Evolutionary conservation across 2,797 vertebrate species (phyloP).

Genomic region (Micropoecilia bifurca): DNA sequence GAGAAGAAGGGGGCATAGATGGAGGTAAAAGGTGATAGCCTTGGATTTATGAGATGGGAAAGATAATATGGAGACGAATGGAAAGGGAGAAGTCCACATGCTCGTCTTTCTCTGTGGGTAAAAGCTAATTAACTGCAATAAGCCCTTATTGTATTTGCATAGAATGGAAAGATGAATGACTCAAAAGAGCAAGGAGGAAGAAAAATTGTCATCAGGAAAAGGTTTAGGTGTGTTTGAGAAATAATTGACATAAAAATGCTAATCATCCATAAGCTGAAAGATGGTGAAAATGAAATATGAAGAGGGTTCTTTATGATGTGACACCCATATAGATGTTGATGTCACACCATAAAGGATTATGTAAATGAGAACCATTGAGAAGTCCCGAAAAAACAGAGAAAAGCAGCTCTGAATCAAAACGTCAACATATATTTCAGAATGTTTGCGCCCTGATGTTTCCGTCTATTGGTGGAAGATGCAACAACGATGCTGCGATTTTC

Average conservation of each 20-base stretch:
- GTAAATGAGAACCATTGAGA: background rate
- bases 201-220: constrained; percentile 11
- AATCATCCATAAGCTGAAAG: background rate
- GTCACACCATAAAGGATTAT: background rate
- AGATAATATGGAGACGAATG: constrained; percentile 22
- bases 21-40: constrained; percentile 56
- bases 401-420: background rate
- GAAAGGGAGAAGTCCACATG: constrained; percentile 6
- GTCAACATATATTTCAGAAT: background rate
- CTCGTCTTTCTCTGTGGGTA: constrained; percentile 23
- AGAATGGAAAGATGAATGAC: background rate
- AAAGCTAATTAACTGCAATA: constrained; percentile 49
- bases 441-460: background rate
- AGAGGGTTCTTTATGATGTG: background rate
- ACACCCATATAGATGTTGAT: background rate
- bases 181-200: constrained; percentile 11
- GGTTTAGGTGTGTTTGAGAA: background rate
- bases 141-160: constrained; percentile 32
- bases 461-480: background rate
- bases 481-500: background rate
- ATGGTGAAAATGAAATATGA: background rate
- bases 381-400: background rate
- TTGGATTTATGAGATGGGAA: constrained; percentile 44
- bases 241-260: constrained; percentile 8
- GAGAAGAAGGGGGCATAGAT: constrained; percentile 26